Evolutionary conservation across 1,140 invertebrate genomes (phyloP).

Genomic region (Arion vulgaris): DNA sequence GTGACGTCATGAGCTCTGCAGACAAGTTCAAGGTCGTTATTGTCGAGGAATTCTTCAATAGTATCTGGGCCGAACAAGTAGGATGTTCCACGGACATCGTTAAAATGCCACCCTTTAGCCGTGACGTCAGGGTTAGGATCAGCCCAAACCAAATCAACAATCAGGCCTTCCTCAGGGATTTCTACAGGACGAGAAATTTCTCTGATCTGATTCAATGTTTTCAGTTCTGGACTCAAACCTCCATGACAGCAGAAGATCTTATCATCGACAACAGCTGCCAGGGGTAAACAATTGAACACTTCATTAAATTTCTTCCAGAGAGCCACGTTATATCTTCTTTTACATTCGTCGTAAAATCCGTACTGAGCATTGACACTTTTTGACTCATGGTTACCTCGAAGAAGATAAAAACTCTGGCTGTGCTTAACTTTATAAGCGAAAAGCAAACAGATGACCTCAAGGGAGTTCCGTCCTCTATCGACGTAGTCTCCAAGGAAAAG

Average conservation of each 20-base stretch:
- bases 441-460: conserved; percentile 32
- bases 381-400: conserved; percentile 29
- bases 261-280: conserved; percentile 21
- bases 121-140: conserved; percentile 22
- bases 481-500: conserved; percentile 38
- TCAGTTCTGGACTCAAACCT: conserved; percentile 22
- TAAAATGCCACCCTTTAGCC: conserved; percentile 16
- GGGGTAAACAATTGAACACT: conserved; percentile 31
- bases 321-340: conserved; percentile 6
- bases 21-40: conserved; percentile 12
- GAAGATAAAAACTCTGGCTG: conserved; percentile 20
- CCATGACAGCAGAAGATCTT: conserved; percentile 36
- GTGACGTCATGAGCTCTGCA: conserved; percentile 32
- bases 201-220: conserved; percentile 4
- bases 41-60: conserved; percentile 25
- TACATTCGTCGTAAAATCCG: conserved; percentile 22
- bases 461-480: conserved; percentile 20
- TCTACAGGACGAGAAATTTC: neutral
- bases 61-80: conserved; percentile 19
- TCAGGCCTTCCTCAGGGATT: conserved; percentile 23
- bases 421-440: conserved; percentile 32
- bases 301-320: conserved; percentile 34
- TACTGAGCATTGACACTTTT: neutral
- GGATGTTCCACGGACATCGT: conserved; percentile 14
- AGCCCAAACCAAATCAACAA: conserved; percentile 20